Evolutionary conservation across 2,797 vertebrate species (phyloP), one percentile per base, ranked within the genome.

Genomic region (Hybognathus amarus): DNA sequence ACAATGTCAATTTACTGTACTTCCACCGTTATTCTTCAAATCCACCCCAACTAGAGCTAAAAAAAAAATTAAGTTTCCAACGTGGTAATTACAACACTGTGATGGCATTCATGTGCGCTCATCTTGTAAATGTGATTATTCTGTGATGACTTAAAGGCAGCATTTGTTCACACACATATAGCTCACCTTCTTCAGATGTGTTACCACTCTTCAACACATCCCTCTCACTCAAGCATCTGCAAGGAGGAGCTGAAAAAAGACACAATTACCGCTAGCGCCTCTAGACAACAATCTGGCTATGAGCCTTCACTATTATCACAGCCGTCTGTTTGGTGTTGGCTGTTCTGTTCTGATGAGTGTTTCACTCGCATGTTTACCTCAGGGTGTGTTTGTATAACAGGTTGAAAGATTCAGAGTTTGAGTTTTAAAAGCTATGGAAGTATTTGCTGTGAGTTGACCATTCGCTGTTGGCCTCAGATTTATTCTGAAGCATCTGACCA

Each of bases 221-320:
- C 69, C 56, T 73, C 68, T 81, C 56, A 45, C 79, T 73, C 40
- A 50, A 74, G 30, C 80, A 52, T 82, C 80, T 82, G 70, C 70
- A 63, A 73, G 79, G 79, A 73, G 79, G 27, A 81, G 69, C 59
- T 74, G 22, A 74, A 66, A 36, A 67, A 47, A 54, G 0, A 36
- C 40, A 36, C 56, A 27, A 64, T 74, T 82, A 82, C 59, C 1
- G 5, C 24, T 63, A 54, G 70, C 7, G 70, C 50, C 30, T 77
- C 64, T 56, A 63, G 45, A 85, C 77, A 80, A 69, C 45, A 80
- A 80, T 79, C 66, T 73, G 73, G 66, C 30, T 71, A 82, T 66
- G 59, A 81, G 63, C 33, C 50, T 63, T 70, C 45, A 30, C 42
- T 12, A 69, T 77, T 63, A 77, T 63, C 66, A 50, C 73, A 70